phyloP scores from a whole-genome alignment of 2,888 invertebrate genomes.

The Pyrochroa serraticornis region DNA sequence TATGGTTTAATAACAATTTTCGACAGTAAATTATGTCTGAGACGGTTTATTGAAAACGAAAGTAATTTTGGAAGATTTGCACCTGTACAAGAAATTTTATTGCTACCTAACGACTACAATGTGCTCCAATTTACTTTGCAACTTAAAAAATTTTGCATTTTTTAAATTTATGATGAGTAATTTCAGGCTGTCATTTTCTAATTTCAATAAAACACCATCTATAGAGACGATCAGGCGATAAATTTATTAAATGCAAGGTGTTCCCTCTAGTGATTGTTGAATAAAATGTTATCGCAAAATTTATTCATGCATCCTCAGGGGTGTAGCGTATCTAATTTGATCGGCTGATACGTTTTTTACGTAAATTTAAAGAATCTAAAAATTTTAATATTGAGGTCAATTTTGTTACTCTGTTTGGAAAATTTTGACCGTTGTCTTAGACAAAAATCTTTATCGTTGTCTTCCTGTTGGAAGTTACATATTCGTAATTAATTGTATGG shows the following conservation, averaged over 20 bases:
- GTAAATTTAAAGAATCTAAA: conserved; percentile 11
- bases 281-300: background rate
- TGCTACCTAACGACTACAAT: conserved; percentile 34
- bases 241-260: conserved; percentile 20
- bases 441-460: conserved; percentile 18
- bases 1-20: conserved; percentile 6
- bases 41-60: conserved; percentile 34
- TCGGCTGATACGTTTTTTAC: conserved; percentile 11
- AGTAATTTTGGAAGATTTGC: conserved; percentile 35
- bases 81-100: conserved; percentile 37
- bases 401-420: too few relatives aligned
- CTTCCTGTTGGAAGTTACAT: conserved; percentile 14
- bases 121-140: conserved; percentile 18
- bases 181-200: conserved; percentile 8
- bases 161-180: conserved; percentile 2
- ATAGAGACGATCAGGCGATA: conserved; percentile 15
- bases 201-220: conserved; percentile 19
- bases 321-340: conserved; percentile 13
- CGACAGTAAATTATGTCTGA: conserved; percentile 31
- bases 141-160: conserved; percentile 9
- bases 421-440: conserved; percentile 7
- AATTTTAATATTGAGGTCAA: background rate
- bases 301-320: conserved; percentile 1
- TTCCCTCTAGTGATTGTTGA: conserved; percentile 13
- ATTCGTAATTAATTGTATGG: conserved; percentile 19